Percentiles rank a stretch among this genome's conserved stretches.
Conservation (phyloP, 92 coral and sea anemone genomes). For the Actinostola sp. region DNA sequence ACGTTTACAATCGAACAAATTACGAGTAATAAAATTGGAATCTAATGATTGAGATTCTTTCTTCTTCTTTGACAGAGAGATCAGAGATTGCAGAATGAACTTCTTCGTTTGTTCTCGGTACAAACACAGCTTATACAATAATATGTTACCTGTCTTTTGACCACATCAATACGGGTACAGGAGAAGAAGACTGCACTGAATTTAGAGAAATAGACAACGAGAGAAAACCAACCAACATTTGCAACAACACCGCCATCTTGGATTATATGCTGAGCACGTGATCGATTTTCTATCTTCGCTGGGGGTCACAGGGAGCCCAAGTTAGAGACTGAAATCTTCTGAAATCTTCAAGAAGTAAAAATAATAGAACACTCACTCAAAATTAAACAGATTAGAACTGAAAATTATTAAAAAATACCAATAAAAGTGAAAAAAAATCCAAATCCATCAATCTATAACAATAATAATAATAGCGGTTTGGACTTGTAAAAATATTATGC, state of each 20-base stretch:
- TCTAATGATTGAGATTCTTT: too few relatives aligned
- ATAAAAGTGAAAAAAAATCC: too few relatives aligned
- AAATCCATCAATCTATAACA: too few relatives aligned
- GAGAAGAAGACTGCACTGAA: slow-evolving; percentile 47
- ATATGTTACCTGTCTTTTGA: slow-evolving; percentile 87
- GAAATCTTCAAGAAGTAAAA: background rate
- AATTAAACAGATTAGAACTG: too few relatives aligned
- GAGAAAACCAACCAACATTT: slow-evolving; percentile 26
- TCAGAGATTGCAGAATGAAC: background rate
- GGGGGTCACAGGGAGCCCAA: slow-evolving; percentile 14
- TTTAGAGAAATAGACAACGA: slow-evolving; percentile 42
- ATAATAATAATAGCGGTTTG: too few relatives aligned
- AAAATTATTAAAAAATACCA: too few relatives aligned
- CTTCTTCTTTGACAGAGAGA: too few relatives aligned
- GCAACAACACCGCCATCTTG: slow-evolving; percentile 82
- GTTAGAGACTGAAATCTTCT: background rate
- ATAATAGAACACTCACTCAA: too few relatives aligned
- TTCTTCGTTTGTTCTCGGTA: background rate
- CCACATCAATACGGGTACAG: slow-evolving; percentile 95
- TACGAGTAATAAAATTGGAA: too few relatives aligned
- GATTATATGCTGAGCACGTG: slow-evolving; percentile 57
- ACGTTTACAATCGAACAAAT: too few relatives aligned
- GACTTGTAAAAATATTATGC: too few relatives aligned
- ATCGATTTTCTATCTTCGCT: slow-evolving; percentile 24
- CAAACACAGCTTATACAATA: background rate